Percentiles rank a stretch among this genome's conserved stretches.
These are phyloP conservation scores for Boulengeromyrus knoepffleri DNA, from an alignment of 2,113 vertebrate species.

Conservation along the genomic window DNA sequence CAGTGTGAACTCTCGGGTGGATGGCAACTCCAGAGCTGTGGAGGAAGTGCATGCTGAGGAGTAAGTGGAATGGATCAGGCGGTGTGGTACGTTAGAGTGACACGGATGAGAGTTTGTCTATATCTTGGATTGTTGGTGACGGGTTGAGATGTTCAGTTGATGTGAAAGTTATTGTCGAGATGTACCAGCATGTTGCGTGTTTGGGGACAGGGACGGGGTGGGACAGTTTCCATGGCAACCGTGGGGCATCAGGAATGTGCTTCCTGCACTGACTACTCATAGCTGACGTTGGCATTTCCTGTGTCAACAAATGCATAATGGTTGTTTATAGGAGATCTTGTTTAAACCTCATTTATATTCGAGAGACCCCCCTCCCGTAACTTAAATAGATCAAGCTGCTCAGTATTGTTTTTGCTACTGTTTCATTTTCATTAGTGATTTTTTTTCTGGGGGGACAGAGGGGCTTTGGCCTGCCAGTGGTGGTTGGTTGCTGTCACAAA, in stretches of 20 bases:
- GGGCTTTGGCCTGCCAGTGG: constrained; percentile 30
- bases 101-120: not conserved
- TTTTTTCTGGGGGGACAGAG: not conserved
- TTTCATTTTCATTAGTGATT: not conserved
- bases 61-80: not conserved
- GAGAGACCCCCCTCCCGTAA: constrained; percentile 24
- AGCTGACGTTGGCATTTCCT: constrained; percentile 50
- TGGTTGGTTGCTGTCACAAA: constrained; percentile 33
- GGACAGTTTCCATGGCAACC: not conserved
- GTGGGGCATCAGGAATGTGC: constrained; percentile 12
- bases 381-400: constrained; percentile 1
- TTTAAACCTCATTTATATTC: constrained; percentile 41
- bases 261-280: constrained; percentile 25
- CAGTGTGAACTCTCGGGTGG: not conserved
- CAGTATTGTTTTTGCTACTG: not conserved
- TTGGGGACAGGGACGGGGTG: not conserved
- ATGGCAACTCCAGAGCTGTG: not conserved
- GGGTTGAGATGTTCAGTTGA: not conserved
- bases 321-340: constrained; percentile 48
- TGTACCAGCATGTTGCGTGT: not conserved
- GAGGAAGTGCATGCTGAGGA: not conserved
- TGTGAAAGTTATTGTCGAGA: not conserved
- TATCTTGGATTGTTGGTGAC: not conserved
- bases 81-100: not conserved
- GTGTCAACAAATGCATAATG: constrained; percentile 42